A percentile compares a stretch with the other conserved stretches of the same genome.
Conservation (phyloP, 2,888 invertebrate species). For the Chelonus formosanus region DNA sequence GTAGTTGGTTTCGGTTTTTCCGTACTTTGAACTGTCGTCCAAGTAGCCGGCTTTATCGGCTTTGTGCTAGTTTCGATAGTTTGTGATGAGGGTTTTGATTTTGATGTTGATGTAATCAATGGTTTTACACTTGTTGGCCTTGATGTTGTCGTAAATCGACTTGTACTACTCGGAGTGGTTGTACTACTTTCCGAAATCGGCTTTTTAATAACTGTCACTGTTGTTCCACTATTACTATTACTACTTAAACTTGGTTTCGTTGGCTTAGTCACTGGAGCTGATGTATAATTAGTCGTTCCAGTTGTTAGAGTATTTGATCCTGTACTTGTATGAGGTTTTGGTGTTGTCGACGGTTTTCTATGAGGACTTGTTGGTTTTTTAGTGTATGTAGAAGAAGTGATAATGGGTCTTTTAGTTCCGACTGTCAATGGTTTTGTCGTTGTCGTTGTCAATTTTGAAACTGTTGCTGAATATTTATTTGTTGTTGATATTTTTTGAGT, state of each 20-base stretch:
- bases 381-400: too few relatives aligned
- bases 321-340: constrained; percentile 29
- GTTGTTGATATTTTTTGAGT: too few relatives aligned
- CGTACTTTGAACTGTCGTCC: not conserved
- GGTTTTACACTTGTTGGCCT: constrained; percentile 34
- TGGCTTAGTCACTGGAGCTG: constrained; percentile 33
- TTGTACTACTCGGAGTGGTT: constrained; percentile 37
- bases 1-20: constrained; percentile 31
- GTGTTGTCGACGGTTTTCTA: constrained; percentile 33
- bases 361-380: constrained; percentile 50
- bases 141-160: constrained; percentile 30
- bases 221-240: constrained; percentile 13
- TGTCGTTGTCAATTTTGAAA: not conserved
- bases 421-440: constrained; percentile 5
- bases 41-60: constrained; percentile 42
- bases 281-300: constrained; percentile 34
- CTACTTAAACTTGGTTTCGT: constrained; percentile 38
- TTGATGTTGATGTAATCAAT: constrained; percentile 38
- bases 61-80: constrained; percentile 31
- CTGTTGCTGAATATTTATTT: too few relatives aligned
- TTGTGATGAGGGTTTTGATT: constrained; percentile 43
- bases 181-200: constrained; percentile 40
- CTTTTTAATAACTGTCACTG: constrained; percentile 8
- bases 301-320: constrained; percentile 32
- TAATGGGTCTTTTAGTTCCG: too few relatives aligned